Base-by-base conservation (phyloP, 2,797 vertebrate species). In the Paguma larvata region DNA sequence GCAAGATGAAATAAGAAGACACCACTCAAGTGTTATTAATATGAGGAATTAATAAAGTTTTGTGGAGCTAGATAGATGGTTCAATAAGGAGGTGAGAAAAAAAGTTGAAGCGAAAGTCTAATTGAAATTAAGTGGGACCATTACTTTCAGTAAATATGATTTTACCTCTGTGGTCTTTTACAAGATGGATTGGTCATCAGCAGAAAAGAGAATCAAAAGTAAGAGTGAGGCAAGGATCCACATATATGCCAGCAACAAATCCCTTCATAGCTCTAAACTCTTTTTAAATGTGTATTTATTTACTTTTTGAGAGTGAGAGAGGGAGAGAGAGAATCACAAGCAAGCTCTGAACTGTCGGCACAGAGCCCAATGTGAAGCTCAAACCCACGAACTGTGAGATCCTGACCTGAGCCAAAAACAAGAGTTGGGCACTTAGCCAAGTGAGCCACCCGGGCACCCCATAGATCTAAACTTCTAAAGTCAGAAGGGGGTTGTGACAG, bases 11-110 rank as follows among this genome's bases (percentile, higher is more conserved):
- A 44, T 56, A 89, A 75, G 59, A 63, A 16, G n/a, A 67, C 3
- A 65, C 7, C 30, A 30, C 12, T 4, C 34, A 73, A 1, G 23
- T 77, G 63, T 89, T 85, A 68, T 78, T 85, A 94, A 44, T 89
- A 21, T 11, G 51, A 19, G 9, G 27, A 16, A 6, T 63, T 85
- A 27, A 51, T 25, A 56, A 88, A 82, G 3, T 13, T 1, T 25
- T 34, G n/a, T 83, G 34, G 30, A 30, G 51, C 51, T 51, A 51
- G 51, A 16, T 51, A 51, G 23, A 87, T 13, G 59, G 15, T 72
- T 91, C 83, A 91, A 41, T 70, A 65, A 88, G 6, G 38, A 88
- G 23, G 38, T 80, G 44, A 95, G 46, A 73, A 68, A 83, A 75
- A n/a, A 2, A 19, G 1, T 63, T 90, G 70, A 56, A 63, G 23